Evolutionary conservation across 2,797 vertebrate species (phyloP).

Genomic region (Xyrichtys novacula): DNA sequence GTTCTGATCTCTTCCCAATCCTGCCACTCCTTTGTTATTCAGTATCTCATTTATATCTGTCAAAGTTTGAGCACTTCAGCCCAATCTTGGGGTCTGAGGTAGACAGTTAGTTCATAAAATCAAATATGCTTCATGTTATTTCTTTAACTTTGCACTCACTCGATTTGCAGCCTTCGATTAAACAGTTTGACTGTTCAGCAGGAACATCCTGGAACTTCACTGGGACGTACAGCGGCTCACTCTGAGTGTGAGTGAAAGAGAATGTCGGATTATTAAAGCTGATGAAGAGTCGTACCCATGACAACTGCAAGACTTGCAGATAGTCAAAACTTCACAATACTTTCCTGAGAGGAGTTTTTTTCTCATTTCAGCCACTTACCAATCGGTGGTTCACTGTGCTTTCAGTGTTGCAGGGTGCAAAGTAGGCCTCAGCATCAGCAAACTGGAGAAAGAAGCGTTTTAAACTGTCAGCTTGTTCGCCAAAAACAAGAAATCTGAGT

Average conservation of each 20-base stretch:
- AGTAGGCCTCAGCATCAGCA: conserved; percentile 93
- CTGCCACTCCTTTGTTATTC: conserved; percentile 60
- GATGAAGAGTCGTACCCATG: too few relatives aligned
- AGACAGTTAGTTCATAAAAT: not conserved
- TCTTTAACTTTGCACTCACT: conserved; percentile 82
- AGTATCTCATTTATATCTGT: not conserved
- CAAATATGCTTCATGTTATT: not conserved
- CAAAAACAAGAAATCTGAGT: conserved; percentile 1
- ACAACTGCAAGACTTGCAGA: not conserved
- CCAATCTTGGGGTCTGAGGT: not conserved
- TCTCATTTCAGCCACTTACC: conserved; percentile 80
- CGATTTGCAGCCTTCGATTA: conserved; percentile 84
- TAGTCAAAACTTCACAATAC: not conserved
- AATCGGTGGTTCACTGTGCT: conserved; percentile 88
- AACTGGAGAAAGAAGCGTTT: conserved; percentile 82
- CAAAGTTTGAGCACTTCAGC: not conserved
- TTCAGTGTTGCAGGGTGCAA: conserved; percentile 90
- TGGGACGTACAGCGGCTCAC: conserved; percentile 96
- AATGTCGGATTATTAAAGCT: not conserved
- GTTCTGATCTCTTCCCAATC: not conserved
- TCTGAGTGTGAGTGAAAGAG: conserved; percentile 79
- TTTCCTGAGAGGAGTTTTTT: not conserved
- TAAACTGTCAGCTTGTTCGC: conserved; percentile 7
- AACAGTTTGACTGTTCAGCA: conserved; percentile 84
- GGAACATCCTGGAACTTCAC: conserved; percentile 96